Base-by-base conservation (phyloP, 2,888 invertebrate species). In the Tetheella fluctuosa region DNA sequence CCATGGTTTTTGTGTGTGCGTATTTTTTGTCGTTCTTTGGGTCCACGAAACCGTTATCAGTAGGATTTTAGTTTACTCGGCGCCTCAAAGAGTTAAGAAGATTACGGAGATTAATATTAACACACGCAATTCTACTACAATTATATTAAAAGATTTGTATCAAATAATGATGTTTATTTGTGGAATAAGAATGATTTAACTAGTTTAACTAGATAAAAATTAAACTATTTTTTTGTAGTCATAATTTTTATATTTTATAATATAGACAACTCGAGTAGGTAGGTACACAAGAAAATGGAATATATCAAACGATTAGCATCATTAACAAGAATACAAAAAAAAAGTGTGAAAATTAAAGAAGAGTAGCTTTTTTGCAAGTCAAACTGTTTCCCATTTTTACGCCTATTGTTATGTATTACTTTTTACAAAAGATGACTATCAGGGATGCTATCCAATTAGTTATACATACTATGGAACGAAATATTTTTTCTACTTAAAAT, bases 351-450 rank as follows among this genome's bases (percentile, higher is more conserved):
- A 69, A 65, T 62, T 63, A 58, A 64, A 68, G 64, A 66, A 68
- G 62, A 52, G 62, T 58, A 57, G 42, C 54, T 65, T 71, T 69
- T 67, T 59, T 57, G 57, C 39, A 58, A 17, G 52, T 63, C 56
- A 57, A 68, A 59, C 71, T 67, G 70, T 76, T 76, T 77, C 68
- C 74, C 73, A 72, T 78, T 86, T 83, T 84, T 76, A 79, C 80
- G 80, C 81, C 83, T 83, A 71, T 89, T 86, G 82, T 86, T 65
- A 65, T 59, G 76, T 84, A 83, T 77, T 68, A 78, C 81, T 85
- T 81, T 70, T 64, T 61, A 78, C 76, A 81, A 84, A 74, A 83
- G 82, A 83, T 83, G 79, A 74, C 78, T 80, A 79, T 76, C 68
- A 66, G 65, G 63, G 60, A 59, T 72, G 64, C 68, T 73, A 67